Conservation (phyloP, 2,797 vertebrate genomes). For the Oreortyx pictus region DNA sequence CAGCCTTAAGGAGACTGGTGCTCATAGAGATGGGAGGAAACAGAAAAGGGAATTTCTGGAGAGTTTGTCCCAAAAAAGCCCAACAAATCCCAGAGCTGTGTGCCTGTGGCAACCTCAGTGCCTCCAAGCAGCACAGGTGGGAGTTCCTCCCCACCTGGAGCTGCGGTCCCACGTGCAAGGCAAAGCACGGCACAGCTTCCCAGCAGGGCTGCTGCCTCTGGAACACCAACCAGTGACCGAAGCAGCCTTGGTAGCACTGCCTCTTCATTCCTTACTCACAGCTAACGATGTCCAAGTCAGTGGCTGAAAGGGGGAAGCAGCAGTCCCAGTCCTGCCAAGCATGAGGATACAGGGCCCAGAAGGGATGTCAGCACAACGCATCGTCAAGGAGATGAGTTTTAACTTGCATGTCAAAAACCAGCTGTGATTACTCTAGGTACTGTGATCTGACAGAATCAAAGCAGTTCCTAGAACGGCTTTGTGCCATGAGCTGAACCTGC, state of each 20-base stretch:
- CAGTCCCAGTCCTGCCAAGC: background rate
- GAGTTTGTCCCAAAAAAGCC: background rate
- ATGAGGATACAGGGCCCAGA: fast-evolving
- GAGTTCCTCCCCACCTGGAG: background rate
- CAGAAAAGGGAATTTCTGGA: background rate
- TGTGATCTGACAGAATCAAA: background rate
- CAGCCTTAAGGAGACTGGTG: fast-evolving
- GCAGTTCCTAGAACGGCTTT: background rate
- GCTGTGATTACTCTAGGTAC: background rate
- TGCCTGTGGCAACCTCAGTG: background rate
- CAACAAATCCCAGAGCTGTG: background rate
- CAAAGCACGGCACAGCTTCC: background rate
- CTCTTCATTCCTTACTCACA: background rate
- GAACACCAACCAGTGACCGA: background rate
- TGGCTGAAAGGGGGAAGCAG: background rate
- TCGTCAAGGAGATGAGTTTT: background rate
- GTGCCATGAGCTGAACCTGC: background rate
- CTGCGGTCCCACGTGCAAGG: background rate
- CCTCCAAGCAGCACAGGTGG: background rate
- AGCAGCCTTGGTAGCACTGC: background rate
- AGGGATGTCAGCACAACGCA: background rate
- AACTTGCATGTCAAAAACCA: background rate
- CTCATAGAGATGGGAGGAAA: background rate
- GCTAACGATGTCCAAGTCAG: background rate
- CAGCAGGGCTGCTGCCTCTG: background rate